phyloP scores from a whole-genome alignment of 2,888 invertebrate genomes.

The Seira ritae region DNA sequence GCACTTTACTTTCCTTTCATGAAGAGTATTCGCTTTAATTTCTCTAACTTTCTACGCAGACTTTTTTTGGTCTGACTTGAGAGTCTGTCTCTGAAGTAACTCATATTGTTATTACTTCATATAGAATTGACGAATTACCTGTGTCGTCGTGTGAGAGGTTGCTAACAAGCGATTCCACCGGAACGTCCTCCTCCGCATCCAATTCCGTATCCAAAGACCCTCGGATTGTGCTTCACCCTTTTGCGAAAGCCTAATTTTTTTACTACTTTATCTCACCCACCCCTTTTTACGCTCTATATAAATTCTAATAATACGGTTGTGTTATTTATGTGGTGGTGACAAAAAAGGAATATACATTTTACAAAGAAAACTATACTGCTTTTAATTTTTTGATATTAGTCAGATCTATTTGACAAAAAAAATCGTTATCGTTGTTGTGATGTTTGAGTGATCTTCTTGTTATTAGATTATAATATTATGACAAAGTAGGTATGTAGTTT shows the following conservation, averaged over 20 bases:
- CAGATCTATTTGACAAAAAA: too few relatives aligned
- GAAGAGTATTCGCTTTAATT: background rate
- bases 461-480: too few relatives aligned
- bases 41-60: background rate
- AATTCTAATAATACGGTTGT: too few relatives aligned
- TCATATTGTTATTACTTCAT: conserved; percentile 13
- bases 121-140: conserved; percentile 67
- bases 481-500: too few relatives aligned
- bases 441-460: too few relatives aligned
- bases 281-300: too few relatives aligned
- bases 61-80: conserved; percentile 6
- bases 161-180: conserved; percentile 52
- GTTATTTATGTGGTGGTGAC: too few relatives aligned
- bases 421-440: too few relatives aligned
- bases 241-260: conserved; percentile 64
- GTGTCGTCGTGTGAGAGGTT: conserved; percentile 64
- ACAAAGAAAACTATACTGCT: too few relatives aligned
- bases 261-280: conserved; percentile 11
- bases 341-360: too few relatives aligned
- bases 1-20: too few relatives aligned
- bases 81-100: background rate
- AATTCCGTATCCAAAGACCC: conserved; percentile 63
- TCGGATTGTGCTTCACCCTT: conserved; percentile 67
- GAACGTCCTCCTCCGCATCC: conserved; percentile 59
- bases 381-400: too few relatives aligned